Evolutionary conservation across 2,797 vertebrate species (phyloP), one percentile per base, ranked within the genome.

Genomic region (Ataeniobius toweri): DNA sequence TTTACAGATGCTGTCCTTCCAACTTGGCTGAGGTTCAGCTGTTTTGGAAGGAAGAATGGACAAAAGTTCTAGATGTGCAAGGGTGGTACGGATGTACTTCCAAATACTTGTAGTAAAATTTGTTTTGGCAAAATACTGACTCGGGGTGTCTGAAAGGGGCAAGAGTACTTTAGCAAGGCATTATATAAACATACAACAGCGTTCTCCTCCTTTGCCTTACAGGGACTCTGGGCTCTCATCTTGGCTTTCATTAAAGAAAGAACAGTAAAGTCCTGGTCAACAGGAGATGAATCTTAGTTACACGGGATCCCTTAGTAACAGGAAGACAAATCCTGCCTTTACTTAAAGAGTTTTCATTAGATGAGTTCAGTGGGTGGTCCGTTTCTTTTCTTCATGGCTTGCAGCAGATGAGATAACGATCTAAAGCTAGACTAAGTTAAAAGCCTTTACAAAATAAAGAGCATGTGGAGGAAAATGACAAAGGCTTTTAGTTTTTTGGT

Each of bases 361-460:
- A 81, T 71, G 71, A 77, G 78, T 89, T 84, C 74, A 86, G 85
- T 83, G 85, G 87, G 87, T 89, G 86, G 89, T 88, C 84, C 89
- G 75, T 80, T 82, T 80, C 73, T 68, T 39, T 80, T 81, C 80
- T 74, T 70, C 31, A 85, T 76, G 78, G 69, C 78, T 74, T 81
- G 78, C 69, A 67, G 82, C 80, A 73, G 77, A 83, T 76, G 83
- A 89, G 91, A 91, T 90, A 84, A 87, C 79, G 65, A 86, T 91
- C 83, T 89, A 13, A 44, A 39, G 41, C 39, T 70, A 81, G 85
- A 82, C 74, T 80, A 41, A 18, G 81, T 86, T 87, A 83, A 88
- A 59, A 82, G 81, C 59, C 50, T 86, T 89, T 83, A 85, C 82
- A 83, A 85, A 83, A 59, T 80, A 79, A 89, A 73, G 85, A 85